Conservation (phyloP, 2,113 vertebrate species). For the Neopipo cinnamomea region DNA sequence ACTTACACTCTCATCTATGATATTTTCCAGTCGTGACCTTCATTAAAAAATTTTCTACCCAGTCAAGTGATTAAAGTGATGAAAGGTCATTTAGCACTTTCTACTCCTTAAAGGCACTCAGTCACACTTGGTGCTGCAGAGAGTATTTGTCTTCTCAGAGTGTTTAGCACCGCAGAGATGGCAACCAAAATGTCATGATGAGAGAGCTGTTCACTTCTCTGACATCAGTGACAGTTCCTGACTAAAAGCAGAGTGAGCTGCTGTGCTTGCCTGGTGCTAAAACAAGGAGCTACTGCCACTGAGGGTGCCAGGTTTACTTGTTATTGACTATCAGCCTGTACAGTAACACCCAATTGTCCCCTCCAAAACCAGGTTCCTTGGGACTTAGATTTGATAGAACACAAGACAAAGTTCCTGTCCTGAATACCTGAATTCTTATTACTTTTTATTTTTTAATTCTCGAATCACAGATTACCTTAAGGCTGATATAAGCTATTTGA, state of each 20-base stretch:
- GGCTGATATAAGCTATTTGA: not conserved
- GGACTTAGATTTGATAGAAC: not conserved
- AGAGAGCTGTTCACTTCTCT: not conserved
- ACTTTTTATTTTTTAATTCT: not conserved
- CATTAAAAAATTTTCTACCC: conserved; percentile 43
- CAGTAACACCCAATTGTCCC: not conserved
- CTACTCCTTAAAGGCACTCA: conserved; percentile 12
- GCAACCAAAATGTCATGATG: not conserved
- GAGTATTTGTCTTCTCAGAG: not conserved
- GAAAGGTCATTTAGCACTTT: conserved; percentile 52
- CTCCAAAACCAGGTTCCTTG: not conserved
- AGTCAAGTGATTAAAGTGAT: conserved; percentile 47
- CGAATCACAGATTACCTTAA: not conserved
- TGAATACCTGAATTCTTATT: not conserved
- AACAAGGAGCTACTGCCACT: not conserved
- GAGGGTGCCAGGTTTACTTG: not conserved
- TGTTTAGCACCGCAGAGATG: not conserved
- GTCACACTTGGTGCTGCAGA: not conserved
- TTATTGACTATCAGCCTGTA: not conserved
- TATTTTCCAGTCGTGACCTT: conserved; percentile 33
- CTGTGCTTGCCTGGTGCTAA: not conserved
- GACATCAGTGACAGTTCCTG: not conserved
- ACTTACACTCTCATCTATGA: not conserved
- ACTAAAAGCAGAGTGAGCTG: not conserved
- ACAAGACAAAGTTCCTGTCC: not conserved